Conservation (phyloP, 2,797 vertebrate genomes). For the Propithecus perrieri region DNA sequence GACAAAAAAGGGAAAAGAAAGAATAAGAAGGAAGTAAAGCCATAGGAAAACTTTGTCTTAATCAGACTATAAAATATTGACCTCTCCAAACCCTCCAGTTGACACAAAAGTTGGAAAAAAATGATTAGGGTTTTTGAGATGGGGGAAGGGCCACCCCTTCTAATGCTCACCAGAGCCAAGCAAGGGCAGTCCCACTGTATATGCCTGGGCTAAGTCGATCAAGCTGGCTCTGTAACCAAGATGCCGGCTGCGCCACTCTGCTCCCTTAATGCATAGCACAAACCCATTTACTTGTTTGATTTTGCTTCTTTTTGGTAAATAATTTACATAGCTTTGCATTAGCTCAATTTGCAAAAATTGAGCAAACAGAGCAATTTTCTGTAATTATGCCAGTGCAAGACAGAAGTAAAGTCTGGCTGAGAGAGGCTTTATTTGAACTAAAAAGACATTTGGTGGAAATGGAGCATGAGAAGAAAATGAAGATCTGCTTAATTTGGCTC, state of each 20-base stretch:
- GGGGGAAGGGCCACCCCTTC: neutral
- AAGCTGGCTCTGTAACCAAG: conserved; percentile 25
- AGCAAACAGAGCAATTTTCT: conserved; percentile 80
- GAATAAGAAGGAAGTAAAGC: neutral
- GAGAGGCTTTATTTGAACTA: conserved; percentile 70
- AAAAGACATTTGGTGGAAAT: conserved; percentile 78
- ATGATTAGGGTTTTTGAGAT: neutral
- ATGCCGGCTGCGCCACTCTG: conserved; percentile 7
- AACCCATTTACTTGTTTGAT: conserved; percentile 76
- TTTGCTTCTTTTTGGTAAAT: conserved; percentile 77
- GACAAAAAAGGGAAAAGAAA: neutral
- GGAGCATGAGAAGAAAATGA: conserved; percentile 76
- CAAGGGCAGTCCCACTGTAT: neutral
- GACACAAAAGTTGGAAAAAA: neutral
- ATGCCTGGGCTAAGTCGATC: conserved; percentile 27
- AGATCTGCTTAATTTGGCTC: conserved; percentile 73
- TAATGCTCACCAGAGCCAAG: neutral
- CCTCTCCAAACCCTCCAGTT: neutral
- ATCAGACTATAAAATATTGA: neutral
- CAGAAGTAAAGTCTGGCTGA: conserved; percentile 67
- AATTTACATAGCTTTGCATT: conserved; percentile 79
- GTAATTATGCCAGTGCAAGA: conserved; percentile 68
- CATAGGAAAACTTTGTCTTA: neutral
- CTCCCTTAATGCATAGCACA: conserved; percentile 48
- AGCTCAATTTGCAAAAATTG: conserved; percentile 79